Conservation (phyloP, 2,797 vertebrate genomes). For the Gobio occitaniae region DNA sequence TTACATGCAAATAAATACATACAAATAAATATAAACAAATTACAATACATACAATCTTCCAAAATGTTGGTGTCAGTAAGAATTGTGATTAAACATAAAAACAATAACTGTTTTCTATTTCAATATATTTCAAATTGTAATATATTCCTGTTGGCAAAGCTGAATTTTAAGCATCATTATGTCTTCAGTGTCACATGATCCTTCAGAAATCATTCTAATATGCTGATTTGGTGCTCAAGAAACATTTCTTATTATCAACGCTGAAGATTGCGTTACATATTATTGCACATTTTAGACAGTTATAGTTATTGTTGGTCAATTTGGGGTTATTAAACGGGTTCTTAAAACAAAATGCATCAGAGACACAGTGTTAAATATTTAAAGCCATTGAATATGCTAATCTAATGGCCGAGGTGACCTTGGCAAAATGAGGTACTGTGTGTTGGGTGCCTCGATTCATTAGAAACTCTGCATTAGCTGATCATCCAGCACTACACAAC, state of each 20-base stretch:
- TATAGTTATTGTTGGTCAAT: not conserved
- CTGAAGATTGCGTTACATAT: not conserved
- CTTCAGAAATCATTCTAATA: slow-evolving; percentile 1
- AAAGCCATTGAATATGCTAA: slow-evolving; percentile 76
- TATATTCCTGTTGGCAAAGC: not conserved
- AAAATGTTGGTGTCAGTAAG: not conserved
- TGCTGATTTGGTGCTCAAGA: not conserved
- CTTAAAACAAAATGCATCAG: slow-evolving; percentile 59
- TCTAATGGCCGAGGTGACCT: slow-evolving; percentile 76
- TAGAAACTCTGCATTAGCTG: slow-evolving; percentile 84
- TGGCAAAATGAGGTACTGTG: slow-evolving; percentile 74
- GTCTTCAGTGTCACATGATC: not conserved
- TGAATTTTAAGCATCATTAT: not conserved
- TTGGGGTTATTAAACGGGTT: not conserved
- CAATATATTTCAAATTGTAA: not conserved
- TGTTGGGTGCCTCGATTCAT: slow-evolving; percentile 80
- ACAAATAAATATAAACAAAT: not conserved
- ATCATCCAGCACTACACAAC: slow-evolving; percentile 77
- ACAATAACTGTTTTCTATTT: not conserved
- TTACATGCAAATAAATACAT: not conserved
- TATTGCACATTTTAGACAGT: not conserved
- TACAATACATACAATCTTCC: not conserved
- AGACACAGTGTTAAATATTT: slow-evolving; percentile 70
- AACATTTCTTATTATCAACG: not conserved
- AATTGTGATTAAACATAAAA: not conserved